Evolutionary conservation across 2,797 vertebrate species (phyloP).

Genomic region (Pipistrellus pygmaeus): DNA sequence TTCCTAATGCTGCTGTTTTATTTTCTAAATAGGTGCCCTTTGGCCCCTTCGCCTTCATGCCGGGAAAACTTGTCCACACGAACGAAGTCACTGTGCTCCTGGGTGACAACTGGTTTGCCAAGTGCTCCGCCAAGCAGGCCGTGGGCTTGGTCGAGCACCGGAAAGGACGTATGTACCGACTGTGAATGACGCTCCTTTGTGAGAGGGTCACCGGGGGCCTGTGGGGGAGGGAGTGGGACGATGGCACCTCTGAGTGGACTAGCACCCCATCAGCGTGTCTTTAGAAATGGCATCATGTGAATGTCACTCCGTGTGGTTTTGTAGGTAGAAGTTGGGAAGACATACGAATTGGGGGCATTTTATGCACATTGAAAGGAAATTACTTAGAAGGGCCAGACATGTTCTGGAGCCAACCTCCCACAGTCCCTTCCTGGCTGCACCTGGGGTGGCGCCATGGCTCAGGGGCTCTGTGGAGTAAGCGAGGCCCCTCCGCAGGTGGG

Average conservation of each 20-base stretch:
- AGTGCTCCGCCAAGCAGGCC: conserved; percentile 97
- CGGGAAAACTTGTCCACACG: conserved; percentile 95
- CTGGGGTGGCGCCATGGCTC: too few relatives aligned
- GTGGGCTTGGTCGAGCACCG: conserved; percentile 93
- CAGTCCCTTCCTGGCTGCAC: too few relatives aligned
- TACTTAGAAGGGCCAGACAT: too few relatives aligned
- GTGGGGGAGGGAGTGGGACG: not conserved
- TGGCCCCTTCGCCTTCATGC: conserved; percentile 96
- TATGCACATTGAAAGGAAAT: too few relatives aligned
- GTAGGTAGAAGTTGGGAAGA: not conserved
- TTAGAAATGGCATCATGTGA: not conserved
- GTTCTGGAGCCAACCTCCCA: too few relatives aligned
- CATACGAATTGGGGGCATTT: not conserved
- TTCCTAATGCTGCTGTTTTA: conserved; percentile 12
- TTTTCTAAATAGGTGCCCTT: conserved; percentile 93
- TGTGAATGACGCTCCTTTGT: not conserved
- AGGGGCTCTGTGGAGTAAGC: too few relatives aligned
- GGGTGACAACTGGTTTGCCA: conserved; percentile 98
- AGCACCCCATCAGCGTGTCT: not conserved
- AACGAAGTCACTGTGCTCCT: conserved; percentile 97
- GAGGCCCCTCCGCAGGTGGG: too few relatives aligned
- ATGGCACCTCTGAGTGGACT: not conserved
- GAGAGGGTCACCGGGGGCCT: not conserved
- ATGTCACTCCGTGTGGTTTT: not conserved
- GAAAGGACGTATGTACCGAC: conserved; percentile 93